A percentile compares a stretch with the other conserved stretches of the same genome.
phyloP scores from a whole-genome alignment of 2,888 invertebrate species.

The Drosophila siamana region DNA sequence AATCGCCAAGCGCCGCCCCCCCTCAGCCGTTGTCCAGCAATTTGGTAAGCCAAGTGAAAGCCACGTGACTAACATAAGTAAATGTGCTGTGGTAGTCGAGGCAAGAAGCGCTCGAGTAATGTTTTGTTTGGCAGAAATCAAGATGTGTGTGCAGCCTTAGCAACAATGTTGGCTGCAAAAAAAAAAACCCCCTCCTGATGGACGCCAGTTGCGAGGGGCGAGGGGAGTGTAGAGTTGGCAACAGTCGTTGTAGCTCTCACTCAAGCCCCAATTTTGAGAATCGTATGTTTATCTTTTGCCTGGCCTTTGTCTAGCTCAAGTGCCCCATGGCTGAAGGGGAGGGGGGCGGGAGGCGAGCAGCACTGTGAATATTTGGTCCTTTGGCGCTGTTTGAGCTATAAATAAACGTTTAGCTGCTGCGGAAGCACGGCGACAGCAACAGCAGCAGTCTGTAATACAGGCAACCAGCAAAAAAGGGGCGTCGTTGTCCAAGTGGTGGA shows the following conservation, averaged over 20 bases:
- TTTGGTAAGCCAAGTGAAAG: conserved; percentile 70
- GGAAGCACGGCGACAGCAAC: conserved; percentile 75
- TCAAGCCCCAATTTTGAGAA: conserved; percentile 52
- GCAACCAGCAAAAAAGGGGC: conserved; percentile 35
- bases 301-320: conserved; percentile 77
- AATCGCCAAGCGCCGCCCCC: not conserved
- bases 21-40: conserved; percentile 56
- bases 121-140: conserved; percentile 80
- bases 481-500: conserved; percentile 5
- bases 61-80: conserved; percentile 78
- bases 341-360: not conserved
- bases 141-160: conserved; percentile 65
- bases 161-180: not conserved
- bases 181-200: conserved; percentile 28
- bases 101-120: conserved; percentile 63
- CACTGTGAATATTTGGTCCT: conserved; percentile 59
- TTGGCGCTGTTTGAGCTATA: conserved; percentile 77
- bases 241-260: conserved; percentile 47
- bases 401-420: conserved; percentile 81
- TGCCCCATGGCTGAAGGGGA: conserved; percentile 36
- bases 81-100: conserved; percentile 70
- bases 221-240: conserved; percentile 35
- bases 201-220: conserved; percentile 32
- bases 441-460: conserved; percentile 64
- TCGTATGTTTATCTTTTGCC: conserved; percentile 75